phyloP scores from a whole-genome alignment of 1,140 invertebrate genomes.

The Lucilia sericata region DNA sequence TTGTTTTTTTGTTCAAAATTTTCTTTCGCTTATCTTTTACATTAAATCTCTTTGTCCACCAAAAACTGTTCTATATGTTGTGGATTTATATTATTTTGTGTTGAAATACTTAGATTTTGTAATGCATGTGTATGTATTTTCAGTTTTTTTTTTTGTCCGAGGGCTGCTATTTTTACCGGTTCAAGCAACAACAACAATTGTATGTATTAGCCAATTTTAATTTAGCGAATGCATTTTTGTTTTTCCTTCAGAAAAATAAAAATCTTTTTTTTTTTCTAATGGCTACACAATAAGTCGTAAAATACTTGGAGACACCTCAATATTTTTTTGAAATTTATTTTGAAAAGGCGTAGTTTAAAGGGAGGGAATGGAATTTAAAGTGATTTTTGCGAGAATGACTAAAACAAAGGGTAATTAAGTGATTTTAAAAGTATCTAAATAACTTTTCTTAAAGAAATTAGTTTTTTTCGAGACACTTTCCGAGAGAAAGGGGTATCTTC shows the following conservation, averaged over 20 bases:
- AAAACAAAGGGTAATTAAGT: no score
- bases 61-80: slow-evolving; percentile 45
- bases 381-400: no score
- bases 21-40: not conserved
- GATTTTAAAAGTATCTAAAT: no score
- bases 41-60: slow-evolving; percentile 36
- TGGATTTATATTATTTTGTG: slow-evolving; percentile 35
- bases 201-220: slow-evolving; percentile 38
- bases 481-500: no score
- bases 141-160: slow-evolving; percentile 57
- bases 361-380: not conserved
- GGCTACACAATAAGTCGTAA: slow-evolving; percentile 40
- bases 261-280: slow-evolving; percentile 25
- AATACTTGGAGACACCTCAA: slow-evolving; percentile 44
- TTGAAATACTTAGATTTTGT: slow-evolving; percentile 39
- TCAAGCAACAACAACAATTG: slow-evolving; percentile 37
- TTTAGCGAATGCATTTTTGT: slow-evolving; percentile 35
- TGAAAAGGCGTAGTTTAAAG: not conserved
- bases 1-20: not conserved
- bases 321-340: slow-evolving; percentile 16
- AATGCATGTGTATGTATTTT: slow-evolving; percentile 36
- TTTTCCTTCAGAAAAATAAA: slow-evolving; percentile 31
- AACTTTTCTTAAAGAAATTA: no score
- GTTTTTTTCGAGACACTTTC: no score
- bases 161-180: slow-evolving; percentile 66